Evolutionary conservation across 2,888 invertebrate genomes (phyloP).

Genomic region (Parasteatoda lunata): DNA sequence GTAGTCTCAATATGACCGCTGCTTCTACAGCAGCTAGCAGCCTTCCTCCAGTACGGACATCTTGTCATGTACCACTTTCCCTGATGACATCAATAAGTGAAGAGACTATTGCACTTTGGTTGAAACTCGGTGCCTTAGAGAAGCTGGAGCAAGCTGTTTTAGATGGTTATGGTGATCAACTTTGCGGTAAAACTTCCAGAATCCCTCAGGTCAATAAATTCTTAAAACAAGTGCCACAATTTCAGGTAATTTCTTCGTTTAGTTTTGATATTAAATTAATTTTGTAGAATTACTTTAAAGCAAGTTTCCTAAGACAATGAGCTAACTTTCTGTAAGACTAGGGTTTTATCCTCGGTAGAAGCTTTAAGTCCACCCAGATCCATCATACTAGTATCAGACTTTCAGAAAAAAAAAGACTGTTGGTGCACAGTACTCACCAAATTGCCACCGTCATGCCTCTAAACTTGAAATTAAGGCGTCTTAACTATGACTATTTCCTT

Average conservation of each 20-base stretch:
- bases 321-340: too few relatives aligned
- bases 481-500: too few relatives aligned
- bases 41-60: constrained; percentile 64
- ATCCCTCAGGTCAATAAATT: constrained; percentile 74
- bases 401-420: too few relatives aligned
- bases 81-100: constrained; percentile 69
- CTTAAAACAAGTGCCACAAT: constrained; percentile 75
- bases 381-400: too few relatives aligned
- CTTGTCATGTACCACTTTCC: constrained; percentile 62
- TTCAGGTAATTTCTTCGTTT: constrained; percentile 72
- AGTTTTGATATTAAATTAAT: background rate
- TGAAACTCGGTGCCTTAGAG: constrained; percentile 74
- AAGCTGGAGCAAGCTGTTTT: constrained; percentile 75
- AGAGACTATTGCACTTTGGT: constrained; percentile 75
- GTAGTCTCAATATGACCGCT: constrained; percentile 40
- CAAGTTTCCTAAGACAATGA: too few relatives aligned
- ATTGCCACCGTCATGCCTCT: too few relatives aligned
- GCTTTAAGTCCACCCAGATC: too few relatives aligned
- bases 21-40: constrained; percentile 60
- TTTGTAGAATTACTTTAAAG: background rate
- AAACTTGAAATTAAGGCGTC: too few relatives aligned
- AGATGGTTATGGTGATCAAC: constrained; percentile 75
- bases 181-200: constrained; percentile 73
- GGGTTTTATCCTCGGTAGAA: too few relatives aligned
- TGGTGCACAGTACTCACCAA: too few relatives aligned